Conservation (phyloP, 2,888 invertebrate species). For the Baccha elongata region DNA sequence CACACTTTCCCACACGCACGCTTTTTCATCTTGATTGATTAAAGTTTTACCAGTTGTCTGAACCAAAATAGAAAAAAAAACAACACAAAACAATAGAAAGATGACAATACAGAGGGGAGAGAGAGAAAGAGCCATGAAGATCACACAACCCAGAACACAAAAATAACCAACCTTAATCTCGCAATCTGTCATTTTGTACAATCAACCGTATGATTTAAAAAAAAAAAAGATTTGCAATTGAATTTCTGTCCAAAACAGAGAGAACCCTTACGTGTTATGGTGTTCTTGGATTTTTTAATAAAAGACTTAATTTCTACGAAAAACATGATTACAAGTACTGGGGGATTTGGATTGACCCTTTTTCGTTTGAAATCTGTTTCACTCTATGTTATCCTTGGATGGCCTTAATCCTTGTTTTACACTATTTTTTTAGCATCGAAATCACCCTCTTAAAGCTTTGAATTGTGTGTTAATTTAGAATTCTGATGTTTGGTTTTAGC, state of each 20-base stretch:
- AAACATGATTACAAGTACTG: constrained; percentile 30
- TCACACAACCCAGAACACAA: not conserved
- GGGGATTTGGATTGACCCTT: constrained; percentile 50
- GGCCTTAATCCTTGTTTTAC: constrained; percentile 39
- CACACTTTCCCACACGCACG: constrained; percentile 38
- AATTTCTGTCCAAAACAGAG: constrained; percentile 46
- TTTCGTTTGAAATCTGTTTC: constrained; percentile 18
- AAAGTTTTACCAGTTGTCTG: constrained; percentile 63
- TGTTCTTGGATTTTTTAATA: constrained; percentile 7
- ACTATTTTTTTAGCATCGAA: constrained; percentile 22
- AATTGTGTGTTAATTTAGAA: constrained; percentile 68
- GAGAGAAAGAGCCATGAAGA: not conserved
- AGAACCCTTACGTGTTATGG: not conserved
- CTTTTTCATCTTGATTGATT: constrained; percentile 63
- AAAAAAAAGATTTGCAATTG: constrained; percentile 60
- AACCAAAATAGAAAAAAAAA: constrained; percentile 44
- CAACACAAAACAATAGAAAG: constrained; percentile 12
- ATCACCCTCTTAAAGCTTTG: constrained; percentile 38
- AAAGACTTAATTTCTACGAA: constrained; percentile 22
- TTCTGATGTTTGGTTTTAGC: constrained; percentile 60
- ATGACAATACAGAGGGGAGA: not conserved
- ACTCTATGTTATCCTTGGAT: constrained; percentile 44
- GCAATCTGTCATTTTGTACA: constrained; percentile 64
- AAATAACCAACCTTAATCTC: constrained; percentile 47
- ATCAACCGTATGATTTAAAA: constrained; percentile 61